Evolutionary conservation across 2,113 vertebrate genomes (phyloP).

Genomic region (Pterocles gutturalis): DNA sequence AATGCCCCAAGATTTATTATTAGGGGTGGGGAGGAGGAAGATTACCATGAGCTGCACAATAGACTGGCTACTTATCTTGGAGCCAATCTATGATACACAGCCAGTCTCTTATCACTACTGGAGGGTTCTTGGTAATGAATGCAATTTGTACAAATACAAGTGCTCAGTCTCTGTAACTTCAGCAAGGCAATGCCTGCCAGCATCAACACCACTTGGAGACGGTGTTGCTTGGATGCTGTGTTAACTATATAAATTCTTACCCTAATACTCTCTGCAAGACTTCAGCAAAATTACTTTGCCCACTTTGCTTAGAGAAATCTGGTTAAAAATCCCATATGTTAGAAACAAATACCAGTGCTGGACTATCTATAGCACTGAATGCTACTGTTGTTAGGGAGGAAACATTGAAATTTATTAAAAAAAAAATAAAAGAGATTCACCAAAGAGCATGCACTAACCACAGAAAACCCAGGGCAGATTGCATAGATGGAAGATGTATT

Average conservation of each 20-base stretch:
- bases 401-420: constrained; percentile 6
- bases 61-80: constrained; percentile 59
- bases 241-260: constrained; percentile 51
- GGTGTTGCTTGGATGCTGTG: constrained; percentile 10
- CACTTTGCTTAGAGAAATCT: constrained; percentile 58
- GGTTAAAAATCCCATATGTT: neutral
- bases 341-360: constrained; percentile 37
- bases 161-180: constrained; percentile 50
- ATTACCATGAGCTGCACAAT: constrained; percentile 22
- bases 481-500: constrained; percentile 52
- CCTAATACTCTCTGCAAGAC: constrained; percentile 33
- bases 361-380: neutral
- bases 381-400: neutral
- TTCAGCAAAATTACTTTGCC: constrained; percentile 37
- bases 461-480: constrained; percentile 31
- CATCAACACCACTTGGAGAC: constrained; percentile 56
- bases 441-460: neutral
- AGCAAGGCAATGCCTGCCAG: constrained; percentile 31
- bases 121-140: constrained; percentile 58
- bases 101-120: constrained; percentile 61
- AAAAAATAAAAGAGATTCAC: neutral
- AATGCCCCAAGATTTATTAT: constrained; percentile 64
- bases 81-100: constrained; percentile 37
- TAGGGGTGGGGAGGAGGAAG: constrained; percentile 29
- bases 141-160: constrained; percentile 47